Evolutionary conservation across 2,888 invertebrate species (phyloP).

Genomic region (Yponomeuta malinellus): DNA sequence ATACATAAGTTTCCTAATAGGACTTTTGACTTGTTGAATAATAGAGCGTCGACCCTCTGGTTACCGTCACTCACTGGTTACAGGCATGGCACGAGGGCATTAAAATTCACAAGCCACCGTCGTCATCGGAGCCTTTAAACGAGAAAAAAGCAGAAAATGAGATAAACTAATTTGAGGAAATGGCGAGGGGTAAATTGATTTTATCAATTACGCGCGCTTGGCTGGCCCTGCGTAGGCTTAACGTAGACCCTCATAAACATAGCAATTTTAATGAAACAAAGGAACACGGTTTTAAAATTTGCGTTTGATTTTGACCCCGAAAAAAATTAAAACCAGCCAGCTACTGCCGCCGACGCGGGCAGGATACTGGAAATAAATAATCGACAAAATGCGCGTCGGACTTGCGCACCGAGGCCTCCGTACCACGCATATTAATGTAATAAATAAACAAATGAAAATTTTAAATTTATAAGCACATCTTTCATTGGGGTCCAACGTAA

Average conservation of each 20-base stretch:
- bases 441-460: no score
- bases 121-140: not conserved
- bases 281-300: not conserved
- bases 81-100: not conserved
- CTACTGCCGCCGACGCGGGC: no score
- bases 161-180: conserved; percentile 5
- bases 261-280: conserved; percentile 3
- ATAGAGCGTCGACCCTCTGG: no score
- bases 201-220: conserved; percentile 1
- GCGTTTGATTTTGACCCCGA: not conserved
- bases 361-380: no score
- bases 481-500: no score
- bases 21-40: no score
- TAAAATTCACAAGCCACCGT: conserved; percentile 14
- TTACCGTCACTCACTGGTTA: not conserved
- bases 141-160: conserved; percentile 7
- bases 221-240: not conserved
- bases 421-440: no score
- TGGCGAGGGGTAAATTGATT: conserved; percentile 5
- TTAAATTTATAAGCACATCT: no score
- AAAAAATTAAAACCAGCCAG: no score
- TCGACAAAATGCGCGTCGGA: no score
- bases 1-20: not conserved
- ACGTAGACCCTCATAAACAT: not conserved
- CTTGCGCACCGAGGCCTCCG: no score